phyloP scores from a whole-genome alignment of 1,140 invertebrate genomes.

The Heliothis subflexa region DNA sequence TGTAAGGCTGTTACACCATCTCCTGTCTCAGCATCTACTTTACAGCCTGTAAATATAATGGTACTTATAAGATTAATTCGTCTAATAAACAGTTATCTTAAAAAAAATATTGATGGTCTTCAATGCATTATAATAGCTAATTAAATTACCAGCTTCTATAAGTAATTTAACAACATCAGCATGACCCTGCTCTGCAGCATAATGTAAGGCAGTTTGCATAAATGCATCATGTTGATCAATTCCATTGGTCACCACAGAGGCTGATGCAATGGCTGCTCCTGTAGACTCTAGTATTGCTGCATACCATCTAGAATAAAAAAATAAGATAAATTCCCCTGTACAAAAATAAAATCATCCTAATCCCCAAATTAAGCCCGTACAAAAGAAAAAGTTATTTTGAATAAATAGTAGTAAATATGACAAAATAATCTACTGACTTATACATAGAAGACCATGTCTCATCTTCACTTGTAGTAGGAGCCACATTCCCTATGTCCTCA shows the following conservation, averaged over 20 bases:
- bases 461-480: constrained; percentile 80
- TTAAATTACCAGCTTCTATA: constrained; percentile 69
- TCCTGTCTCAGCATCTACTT: constrained; percentile 71
- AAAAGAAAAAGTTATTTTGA: too few relatives aligned
- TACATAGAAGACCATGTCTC: constrained; percentile 82
- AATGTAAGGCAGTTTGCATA: constrained; percentile 80
- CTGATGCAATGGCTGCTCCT: constrained; percentile 75
- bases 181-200: constrained; percentile 79
- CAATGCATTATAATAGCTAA: neutral
- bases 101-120: neutral
- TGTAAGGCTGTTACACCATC: constrained; percentile 79
- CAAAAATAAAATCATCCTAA: neutral
- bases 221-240: constrained; percentile 81
- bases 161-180: constrained; percentile 68
- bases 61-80: neutral
- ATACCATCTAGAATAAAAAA: constrained; percentile 73
- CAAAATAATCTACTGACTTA: constrained; percentile 60
- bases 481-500: constrained; percentile 78
- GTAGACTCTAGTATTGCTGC: constrained; percentile 79
- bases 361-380: neutral
- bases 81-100: neutral
- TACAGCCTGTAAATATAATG: constrained; percentile 68
- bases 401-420: too few relatives aligned
- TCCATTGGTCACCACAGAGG: constrained; percentile 69
- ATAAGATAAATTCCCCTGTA: neutral